These are phyloP conservation scores for Caenorhabditis virilis DNA, from an alignment of 2,888 invertebrate species.

Conservation along the genomic window DNA sequence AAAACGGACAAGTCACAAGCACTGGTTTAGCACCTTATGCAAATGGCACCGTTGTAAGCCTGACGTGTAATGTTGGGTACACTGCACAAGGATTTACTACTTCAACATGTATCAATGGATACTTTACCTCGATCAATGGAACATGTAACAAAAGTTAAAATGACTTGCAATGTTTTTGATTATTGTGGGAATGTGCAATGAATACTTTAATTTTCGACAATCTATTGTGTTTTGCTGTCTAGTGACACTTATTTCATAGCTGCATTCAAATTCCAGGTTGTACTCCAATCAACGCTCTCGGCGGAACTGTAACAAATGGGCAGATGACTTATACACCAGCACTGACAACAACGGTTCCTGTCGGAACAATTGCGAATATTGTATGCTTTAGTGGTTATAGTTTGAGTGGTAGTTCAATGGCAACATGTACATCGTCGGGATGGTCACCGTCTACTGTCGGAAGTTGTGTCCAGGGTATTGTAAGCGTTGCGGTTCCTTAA, in stretches of 20 bases:
- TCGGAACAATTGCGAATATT: constrained; percentile 47
- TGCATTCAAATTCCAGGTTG: constrained; percentile 47
- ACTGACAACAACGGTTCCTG: constrained; percentile 20
- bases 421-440: constrained; percentile 39
- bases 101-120: constrained; percentile 29
- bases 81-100: constrained; percentile 9
- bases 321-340: constrained; percentile 36
- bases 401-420: constrained; percentile 22
- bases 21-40: constrained; percentile 13
- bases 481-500: neutral
- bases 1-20: constrained; percentile 13
- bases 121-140: no score
- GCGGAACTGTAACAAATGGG: constrained; percentile 35
- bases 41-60: constrained; percentile 26
- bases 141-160: no score
- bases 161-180: no score
- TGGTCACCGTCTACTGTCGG: constrained; percentile 43
- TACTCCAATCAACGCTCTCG: constrained; percentile 29
- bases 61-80: constrained; percentile 34
- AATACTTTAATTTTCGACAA: no score
- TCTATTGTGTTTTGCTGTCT: no score
- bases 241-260: no score
- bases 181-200: no score
- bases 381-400: constrained; percentile 43
- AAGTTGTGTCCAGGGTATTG: constrained; percentile 20